phyloP scores from a whole-genome alignment of 1,140 invertebrate species.

The Hylaeus anthracinus region DNA sequence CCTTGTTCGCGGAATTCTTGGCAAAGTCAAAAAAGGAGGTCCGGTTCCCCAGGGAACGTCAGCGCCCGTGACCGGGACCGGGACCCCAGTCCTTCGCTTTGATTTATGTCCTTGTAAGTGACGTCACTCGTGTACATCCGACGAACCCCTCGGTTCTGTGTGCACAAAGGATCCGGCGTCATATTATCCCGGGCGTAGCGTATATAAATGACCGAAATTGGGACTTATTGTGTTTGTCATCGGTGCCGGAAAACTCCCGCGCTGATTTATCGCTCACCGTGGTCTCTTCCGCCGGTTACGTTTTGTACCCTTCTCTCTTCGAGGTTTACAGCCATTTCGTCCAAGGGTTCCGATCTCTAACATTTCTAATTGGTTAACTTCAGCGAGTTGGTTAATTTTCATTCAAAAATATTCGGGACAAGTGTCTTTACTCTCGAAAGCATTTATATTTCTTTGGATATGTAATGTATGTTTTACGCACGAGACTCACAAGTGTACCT shows the following conservation, averaged over 20 bases:
- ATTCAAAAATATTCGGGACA: too few relatives aligned
- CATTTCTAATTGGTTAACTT: too few relatives aligned
- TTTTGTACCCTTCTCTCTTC: not conserved
- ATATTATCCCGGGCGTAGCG: constrained; percentile 78
- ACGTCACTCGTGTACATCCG: constrained; percentile 79
- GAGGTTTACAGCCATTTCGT: too few relatives aligned
- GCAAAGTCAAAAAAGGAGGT: constrained; percentile 67
- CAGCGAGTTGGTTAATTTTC: too few relatives aligned
- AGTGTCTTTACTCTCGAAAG: too few relatives aligned
- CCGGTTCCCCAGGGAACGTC: constrained; percentile 72
- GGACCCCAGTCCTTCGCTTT: constrained; percentile 78
- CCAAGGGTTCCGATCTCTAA: not conserved
- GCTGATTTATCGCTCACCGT: constrained; percentile 75
- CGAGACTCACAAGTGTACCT: too few relatives aligned
- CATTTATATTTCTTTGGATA: too few relatives aligned
- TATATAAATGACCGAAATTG: constrained; percentile 81
- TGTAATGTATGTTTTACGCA: too few relatives aligned
- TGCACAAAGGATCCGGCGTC: constrained; percentile 79
- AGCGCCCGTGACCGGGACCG: constrained; percentile 66
- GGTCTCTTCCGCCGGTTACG: constrained; percentile 11
- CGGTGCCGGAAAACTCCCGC: constrained; percentile 74
- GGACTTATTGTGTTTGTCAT: constrained; percentile 82
- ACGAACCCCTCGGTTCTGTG: constrained; percentile 64
- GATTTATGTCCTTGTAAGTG: constrained; percentile 82
- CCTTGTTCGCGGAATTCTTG: constrained; percentile 21